Conservation (phyloP, 2,797 vertebrate species). For the Vireo griseus region DNA sequence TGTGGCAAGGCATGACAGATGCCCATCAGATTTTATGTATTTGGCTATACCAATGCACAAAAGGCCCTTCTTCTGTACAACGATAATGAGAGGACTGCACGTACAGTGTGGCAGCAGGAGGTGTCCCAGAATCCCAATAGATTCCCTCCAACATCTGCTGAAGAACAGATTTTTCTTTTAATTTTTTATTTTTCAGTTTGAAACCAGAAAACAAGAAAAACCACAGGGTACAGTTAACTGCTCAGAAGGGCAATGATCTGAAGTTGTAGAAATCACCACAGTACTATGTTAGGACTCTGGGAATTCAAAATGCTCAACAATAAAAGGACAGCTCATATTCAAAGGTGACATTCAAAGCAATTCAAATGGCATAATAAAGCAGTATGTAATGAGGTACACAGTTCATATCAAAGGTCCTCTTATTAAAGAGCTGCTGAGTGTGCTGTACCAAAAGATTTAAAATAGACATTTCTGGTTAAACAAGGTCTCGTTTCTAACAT, state of each 20-base stretch:
- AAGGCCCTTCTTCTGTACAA: background rate
- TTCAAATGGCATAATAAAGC: conserved; percentile 11
- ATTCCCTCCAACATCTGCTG: background rate
- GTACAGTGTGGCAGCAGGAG: background rate
- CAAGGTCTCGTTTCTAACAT: background rate
- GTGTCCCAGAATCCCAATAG: background rate
- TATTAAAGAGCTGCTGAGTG: background rate
- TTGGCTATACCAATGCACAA: background rate
- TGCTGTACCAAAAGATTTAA: background rate
- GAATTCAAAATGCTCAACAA: conserved; percentile 17
- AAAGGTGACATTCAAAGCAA: conserved; percentile 38
- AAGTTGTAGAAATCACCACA: background rate
- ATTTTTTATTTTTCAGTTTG: background rate
- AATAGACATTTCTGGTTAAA: conserved; percentile 36
- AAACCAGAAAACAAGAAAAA: conserved; percentile 24
- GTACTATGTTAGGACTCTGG: background rate
- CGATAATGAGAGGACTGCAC: background rate
- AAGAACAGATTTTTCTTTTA: background rate
- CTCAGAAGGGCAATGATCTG: background rate
- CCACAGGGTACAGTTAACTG: conserved; percentile 1
- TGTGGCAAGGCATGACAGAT: fast-evolving
- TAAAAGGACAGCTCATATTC: background rate
- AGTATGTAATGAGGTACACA: conserved; percentile 2
- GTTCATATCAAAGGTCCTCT: background rate
- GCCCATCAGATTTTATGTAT: background rate